Evolutionary conservation across 2,888 invertebrate species (phyloP), one percentile per base, ranked within the genome.

Genomic region (Orgyia antiqua): DNA sequence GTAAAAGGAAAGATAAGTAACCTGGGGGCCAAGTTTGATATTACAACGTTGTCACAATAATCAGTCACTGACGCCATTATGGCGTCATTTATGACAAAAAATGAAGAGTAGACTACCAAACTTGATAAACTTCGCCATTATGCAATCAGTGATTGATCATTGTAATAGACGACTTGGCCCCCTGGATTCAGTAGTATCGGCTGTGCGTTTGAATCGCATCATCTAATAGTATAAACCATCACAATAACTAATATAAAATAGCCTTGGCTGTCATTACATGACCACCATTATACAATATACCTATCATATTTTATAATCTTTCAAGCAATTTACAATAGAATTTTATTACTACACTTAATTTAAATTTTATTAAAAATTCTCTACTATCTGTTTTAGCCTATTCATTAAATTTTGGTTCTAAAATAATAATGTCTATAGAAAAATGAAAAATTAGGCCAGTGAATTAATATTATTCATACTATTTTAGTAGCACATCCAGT

Each of bases 231-330:
- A 12, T 24, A 29, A 58, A 62, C 24, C 24, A 24, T 24, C 12
- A n/a, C 20, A 73, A 73, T 62, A 61, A 68, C 62, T 69, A 67
- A 70, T 70, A 69, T 63, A 68, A 59, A 53, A 57, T 41, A 26
- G 38, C 42, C 39, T 28, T 36, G 55, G 62, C 52, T 31, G 56
- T 49, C 80, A 82, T 82, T 72, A 73, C 41, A 82, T 82, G 80
- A 49, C 59, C 52, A 45, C 56, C 57, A 13, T 24, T 24, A 13
- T 13, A 24, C 5, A 9, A 24, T 13, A 13, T 42, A 40, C 40
- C 17, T n/a, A 35, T 43, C 45, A 48, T 55, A 53, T 63, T 50
- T 35, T 51, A 56, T 63, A 65, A 42, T 36, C 45, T 51, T 59
- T 56, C 59, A 67, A 65, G 66, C 66, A 64, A 69, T 67, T 57